Evolutionary conservation across 2,888 invertebrate genomes (phyloP).

Genomic region (Choristoneura rosaceana): DNA sequence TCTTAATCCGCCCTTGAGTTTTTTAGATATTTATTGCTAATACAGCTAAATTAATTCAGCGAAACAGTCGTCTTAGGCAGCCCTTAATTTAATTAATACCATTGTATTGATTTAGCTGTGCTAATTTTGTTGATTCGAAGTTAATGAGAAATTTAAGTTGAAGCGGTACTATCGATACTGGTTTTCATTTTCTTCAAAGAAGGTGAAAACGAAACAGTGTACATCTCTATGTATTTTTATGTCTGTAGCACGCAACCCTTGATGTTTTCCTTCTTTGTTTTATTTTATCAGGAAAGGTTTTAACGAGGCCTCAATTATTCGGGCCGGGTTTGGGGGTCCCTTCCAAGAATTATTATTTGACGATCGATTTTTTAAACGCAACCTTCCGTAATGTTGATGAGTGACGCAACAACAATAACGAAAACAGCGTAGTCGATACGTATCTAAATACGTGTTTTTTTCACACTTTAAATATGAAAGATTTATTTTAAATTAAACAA

Average conservation of each 20-base stretch:
- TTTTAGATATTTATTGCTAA: conserved; percentile 52
- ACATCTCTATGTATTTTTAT: conserved; percentile 4
- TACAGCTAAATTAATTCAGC: conserved; percentile 27
- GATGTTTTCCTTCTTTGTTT: conserved; percentile 19
- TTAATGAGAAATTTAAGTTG: conserved; percentile 4
- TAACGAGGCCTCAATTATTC: conserved; percentile 30
- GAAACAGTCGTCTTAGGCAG: conserved; percentile 20
- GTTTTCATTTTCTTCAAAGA: background rate
- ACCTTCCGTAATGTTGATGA: conserved; percentile 2
- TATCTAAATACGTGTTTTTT: background rate
- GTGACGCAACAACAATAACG: background rate
- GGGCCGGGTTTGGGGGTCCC: conserved; percentile 5
- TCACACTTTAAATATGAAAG: too few species aligned
- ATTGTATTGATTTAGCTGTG: conserved; percentile 49
- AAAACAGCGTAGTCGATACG: background rate
- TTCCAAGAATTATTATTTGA: conserved; percentile 22
- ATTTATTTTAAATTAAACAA: too few species aligned
- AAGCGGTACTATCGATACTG: background rate
- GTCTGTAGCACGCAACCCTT: conserved; percentile 5
- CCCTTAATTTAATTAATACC: conserved; percentile 22
- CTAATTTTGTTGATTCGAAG: background rate
- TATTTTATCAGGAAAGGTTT: conserved; percentile 18
- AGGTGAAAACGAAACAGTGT: background rate
- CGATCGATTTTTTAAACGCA: conserved; percentile 6
- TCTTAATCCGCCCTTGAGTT: conserved; percentile 66